A percentile compares a stretch with the other conserved stretches of the same genome.
These are phyloP conservation scores for Silurus aristotelis DNA, from an alignment of 2,797 vertebrate species.

Conservation along the genomic window DNA sequence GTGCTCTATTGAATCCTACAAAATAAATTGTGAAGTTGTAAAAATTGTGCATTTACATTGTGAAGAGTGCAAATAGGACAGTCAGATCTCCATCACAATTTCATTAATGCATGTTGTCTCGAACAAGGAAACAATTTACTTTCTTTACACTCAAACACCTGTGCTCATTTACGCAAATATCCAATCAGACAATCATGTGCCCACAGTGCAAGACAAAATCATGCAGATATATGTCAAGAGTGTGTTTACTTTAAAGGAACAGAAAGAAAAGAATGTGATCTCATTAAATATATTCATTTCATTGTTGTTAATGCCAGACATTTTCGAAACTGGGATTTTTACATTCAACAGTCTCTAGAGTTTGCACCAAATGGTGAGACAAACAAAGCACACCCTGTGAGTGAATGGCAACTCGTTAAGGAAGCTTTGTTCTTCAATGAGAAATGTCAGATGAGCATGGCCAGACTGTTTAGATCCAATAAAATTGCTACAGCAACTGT, in stretches of 20 bases:
- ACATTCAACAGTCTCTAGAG: background rate
- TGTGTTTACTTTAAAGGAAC: background rate
- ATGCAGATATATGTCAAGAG: background rate
- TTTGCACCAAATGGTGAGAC: background rate
- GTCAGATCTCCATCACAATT: background rate
- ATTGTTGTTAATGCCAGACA: background rate
- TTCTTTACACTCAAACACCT: background rate
- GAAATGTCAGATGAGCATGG: background rate
- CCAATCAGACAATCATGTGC: background rate
- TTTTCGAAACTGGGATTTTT: background rate
- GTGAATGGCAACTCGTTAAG: background rate
- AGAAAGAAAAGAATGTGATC: background rate
- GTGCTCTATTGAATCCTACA: background rate
- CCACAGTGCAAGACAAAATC: background rate
- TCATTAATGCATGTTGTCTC: background rate
- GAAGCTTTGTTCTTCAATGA: background rate
- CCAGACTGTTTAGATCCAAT: background rate
- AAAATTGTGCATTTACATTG: no score
- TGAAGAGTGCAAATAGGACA: background rate
- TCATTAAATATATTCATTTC: background rate
- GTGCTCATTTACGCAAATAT: background rate
- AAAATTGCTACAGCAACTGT: no score
- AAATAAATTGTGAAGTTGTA: background rate
- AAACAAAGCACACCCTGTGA: background rate
- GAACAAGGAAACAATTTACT: background rate